Conservation (phyloP, 2,113 vertebrate species). For the Nerophis lumbriciformis region DNA sequence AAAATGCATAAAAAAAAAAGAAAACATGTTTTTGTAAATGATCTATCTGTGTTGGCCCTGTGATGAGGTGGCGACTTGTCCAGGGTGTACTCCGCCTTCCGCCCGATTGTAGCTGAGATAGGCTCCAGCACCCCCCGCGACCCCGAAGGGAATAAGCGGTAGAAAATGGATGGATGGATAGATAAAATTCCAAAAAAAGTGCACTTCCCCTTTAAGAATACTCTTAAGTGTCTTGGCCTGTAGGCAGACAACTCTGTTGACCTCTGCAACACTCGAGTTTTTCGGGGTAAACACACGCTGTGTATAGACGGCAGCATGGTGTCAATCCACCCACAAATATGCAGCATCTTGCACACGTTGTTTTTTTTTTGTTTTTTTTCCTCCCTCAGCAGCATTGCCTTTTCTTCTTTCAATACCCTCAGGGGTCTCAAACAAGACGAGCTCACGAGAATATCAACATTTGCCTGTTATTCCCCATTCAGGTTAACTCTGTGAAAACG, state of each 20-base stretch:
- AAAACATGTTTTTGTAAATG: too few relatives aligned
- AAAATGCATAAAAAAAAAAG: too few relatives aligned
- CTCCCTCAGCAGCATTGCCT: neutral
- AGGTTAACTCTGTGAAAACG: neutral
- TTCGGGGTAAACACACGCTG: neutral
- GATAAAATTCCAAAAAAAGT: too few relatives aligned
- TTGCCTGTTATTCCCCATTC: neutral
- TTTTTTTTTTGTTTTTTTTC: neutral
- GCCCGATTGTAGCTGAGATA: too few relatives aligned
- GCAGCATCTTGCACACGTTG: neutral
- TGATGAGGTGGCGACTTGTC: too few relatives aligned
- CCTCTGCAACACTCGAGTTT: neutral
- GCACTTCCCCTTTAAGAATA: neutral
- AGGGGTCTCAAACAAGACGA: neutral
- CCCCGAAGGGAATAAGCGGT: too few relatives aligned
- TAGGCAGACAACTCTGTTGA: slow-evolving; percentile 5
- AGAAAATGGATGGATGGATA: too few relatives aligned
- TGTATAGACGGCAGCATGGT: neutral
- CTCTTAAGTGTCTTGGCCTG: neutral
- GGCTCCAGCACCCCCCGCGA: too few relatives aligned
- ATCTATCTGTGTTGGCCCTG: too few relatives aligned
- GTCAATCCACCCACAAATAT: slow-evolving; percentile 1
- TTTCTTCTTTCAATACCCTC: neutral
- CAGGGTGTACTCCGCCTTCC: too few relatives aligned
- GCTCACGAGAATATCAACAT: neutral